phyloP scores from a whole-genome alignment of 2,797 vertebrate genomes.

The Morus bassanus region DNA sequence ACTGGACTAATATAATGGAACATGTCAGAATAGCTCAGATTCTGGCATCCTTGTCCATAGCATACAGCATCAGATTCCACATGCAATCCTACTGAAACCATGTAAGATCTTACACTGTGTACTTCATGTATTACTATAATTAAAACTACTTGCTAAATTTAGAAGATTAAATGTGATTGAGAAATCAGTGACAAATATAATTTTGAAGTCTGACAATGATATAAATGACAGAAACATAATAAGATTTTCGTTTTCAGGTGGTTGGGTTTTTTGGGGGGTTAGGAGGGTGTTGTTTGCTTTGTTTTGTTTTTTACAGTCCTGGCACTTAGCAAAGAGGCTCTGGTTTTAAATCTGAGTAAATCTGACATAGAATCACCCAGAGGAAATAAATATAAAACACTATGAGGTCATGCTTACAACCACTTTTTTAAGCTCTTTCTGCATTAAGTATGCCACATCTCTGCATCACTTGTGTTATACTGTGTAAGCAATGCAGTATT shows the following conservation, averaged over 20 bases:
- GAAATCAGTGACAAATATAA: neutral
- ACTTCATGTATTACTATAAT: neutral
- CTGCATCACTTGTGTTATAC: neutral
- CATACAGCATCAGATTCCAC: neutral
- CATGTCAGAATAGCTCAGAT: neutral
- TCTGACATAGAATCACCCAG: neutral
- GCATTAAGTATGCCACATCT: neutral
- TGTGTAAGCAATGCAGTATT: neutral
- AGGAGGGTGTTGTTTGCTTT: neutral
- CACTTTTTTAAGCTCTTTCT: neutral
- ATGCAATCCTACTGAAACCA: neutral
- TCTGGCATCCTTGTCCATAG: neutral
- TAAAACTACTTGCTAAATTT: neutral
- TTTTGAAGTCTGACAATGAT: neutral
- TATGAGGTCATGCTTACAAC: neutral
- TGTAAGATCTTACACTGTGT: neutral
- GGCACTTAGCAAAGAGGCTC: neutral
- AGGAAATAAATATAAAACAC: constrained; percentile 20
- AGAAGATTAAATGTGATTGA: neutral
- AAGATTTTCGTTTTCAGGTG: neutral
- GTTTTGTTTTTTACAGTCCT: neutral
- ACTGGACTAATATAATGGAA: neutral
- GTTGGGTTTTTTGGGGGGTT: rapidly evolving
- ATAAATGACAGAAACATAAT: neutral
- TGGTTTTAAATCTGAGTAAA: constrained; percentile 5